Percentiles rank a stretch among this genome's conserved stretches.
Evolutionary conservation across 2,888 invertebrate species (phyloP).

Genomic region (Neoitamus cyanurus): DNA sequence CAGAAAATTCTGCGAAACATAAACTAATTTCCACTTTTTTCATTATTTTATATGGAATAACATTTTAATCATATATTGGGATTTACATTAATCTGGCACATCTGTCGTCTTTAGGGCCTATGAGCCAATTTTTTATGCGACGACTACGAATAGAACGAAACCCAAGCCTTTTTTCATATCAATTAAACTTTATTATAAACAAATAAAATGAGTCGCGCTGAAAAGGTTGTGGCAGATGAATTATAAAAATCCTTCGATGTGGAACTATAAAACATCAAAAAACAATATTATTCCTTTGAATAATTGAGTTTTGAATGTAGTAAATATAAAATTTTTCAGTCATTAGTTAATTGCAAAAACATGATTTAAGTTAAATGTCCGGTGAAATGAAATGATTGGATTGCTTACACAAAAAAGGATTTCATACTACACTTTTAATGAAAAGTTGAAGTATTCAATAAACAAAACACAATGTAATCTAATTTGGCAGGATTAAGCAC

Average conservation of each 20-base stretch:
- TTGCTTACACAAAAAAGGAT: slow-evolving; percentile 7
- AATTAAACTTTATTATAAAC: slow-evolving; percentile 10
- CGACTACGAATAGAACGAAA: background rate
- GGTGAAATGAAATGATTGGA: background rate
- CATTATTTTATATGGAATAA: slow-evolving; percentile 15
- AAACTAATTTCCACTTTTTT: background rate
- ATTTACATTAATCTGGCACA: background rate
- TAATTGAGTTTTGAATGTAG: background rate
- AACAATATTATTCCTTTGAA: background rate
- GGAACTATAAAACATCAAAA: background rate
- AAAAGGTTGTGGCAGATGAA: background rate
- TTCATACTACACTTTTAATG: slow-evolving; percentile 29
- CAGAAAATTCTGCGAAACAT: background rate
- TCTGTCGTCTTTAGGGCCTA: background rate
- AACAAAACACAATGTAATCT: slow-evolving; percentile 39
- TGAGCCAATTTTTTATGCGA: background rate
- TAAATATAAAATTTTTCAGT: slow-evolving; percentile 41
- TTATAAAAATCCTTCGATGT: slow-evolving; percentile 21
- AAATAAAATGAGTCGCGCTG: background rate
- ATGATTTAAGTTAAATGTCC: slow-evolving; percentile 20
- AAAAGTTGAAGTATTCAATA: slow-evolving; percentile 8
- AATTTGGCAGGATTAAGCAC: slow-evolving; percentile 60
- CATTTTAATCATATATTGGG: slow-evolving; percentile 10
- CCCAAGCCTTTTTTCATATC: background rate
- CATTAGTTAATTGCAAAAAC: slow-evolving; percentile 35